phyloP scores from a whole-genome alignment of 2,113 vertebrate genomes.

The Hystrix cristata region DNA sequence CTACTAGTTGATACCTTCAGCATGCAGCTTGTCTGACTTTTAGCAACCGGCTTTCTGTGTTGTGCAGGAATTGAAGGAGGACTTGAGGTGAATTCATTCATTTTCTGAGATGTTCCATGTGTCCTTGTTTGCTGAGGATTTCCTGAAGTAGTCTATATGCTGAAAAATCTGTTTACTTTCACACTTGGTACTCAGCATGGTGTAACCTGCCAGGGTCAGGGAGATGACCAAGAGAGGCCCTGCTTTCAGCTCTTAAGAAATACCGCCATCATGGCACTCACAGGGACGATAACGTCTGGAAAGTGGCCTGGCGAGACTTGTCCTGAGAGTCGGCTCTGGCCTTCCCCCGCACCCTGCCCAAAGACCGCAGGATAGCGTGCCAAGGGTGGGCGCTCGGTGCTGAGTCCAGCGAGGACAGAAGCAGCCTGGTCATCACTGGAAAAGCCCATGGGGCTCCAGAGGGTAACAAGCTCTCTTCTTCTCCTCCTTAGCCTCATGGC shows the following conservation, averaged over 20 bases:
- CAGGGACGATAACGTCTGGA: no score
- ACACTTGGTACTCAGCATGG: fast-evolving
- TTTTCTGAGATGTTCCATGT: background rate
- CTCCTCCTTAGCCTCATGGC: fast-evolving
- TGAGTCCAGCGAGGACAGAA: fast-evolving
- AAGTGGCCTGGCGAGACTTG: fast-evolving
- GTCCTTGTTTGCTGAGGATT: background rate
- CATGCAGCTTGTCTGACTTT: background rate
- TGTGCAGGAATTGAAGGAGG: background rate
- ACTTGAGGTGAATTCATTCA: background rate
- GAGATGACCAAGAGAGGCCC: fast-evolving
- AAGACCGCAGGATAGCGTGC: no score
- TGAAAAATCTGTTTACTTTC: background rate
- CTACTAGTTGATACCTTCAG: constrained; percentile 58
- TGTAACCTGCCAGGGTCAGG: background rate
- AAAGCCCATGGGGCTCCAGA: no score
- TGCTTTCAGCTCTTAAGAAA: background rate
- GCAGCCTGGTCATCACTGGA: fast-evolving
- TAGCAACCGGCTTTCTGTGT: background rate
- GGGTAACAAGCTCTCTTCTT: no score
- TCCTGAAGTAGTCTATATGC: background rate
- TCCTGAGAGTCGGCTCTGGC: background rate
- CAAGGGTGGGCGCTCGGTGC: background rate
- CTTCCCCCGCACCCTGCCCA: no score
- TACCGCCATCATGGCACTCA: fast-evolving